Conservation (phyloP, 2,888 invertebrate genomes). For the Dysmachus trigonus region DNA sequence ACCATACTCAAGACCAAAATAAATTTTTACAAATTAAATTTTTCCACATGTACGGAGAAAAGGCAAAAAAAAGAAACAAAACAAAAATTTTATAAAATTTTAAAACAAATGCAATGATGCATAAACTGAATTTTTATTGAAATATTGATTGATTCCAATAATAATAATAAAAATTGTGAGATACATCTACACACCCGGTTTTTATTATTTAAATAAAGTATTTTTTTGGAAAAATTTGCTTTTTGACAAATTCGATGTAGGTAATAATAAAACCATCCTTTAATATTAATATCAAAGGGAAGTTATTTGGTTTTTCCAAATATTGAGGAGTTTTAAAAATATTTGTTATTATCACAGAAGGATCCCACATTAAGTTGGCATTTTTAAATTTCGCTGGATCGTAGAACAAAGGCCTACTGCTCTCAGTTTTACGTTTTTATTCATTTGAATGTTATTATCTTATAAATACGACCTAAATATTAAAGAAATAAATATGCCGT, state of each 20-base stretch:
- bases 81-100: neutral
- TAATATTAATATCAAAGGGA: no score
- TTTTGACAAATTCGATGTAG: neutral
- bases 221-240: neutral
- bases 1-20: conserved; percentile 67
- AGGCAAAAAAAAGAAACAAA: neutral
- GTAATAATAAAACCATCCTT: neutral
- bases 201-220: neutral
- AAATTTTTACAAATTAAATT: conserved; percentile 9
- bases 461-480: no score
- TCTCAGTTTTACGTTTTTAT: no score
- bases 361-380: no score
- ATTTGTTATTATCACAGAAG: no score
- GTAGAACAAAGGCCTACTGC: no score
- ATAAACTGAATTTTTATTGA: neutral
- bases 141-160: neutral
- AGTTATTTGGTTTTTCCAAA: no score
- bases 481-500: no score
- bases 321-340: no score
- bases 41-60: neutral
- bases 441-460: no score
- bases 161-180: neutral
- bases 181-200: neutral
- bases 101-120: neutral
- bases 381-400: no score